These are phyloP conservation scores for Tinea semifulvella DNA, from an alignment of 2,888 invertebrate genomes.

Conservation along the genomic window DNA sequence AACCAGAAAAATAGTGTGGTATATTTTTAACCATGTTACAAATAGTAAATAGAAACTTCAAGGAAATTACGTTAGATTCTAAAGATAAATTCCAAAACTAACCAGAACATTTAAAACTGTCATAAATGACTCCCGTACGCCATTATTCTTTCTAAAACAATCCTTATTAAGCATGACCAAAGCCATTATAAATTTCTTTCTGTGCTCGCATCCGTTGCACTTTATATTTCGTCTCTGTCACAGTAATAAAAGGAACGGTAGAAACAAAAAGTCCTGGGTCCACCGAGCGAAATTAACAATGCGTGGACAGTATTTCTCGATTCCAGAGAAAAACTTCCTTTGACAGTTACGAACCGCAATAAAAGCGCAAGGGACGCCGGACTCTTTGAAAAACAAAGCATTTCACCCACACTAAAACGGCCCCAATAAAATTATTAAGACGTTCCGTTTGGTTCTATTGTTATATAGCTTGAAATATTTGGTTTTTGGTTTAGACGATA, in stretches of 20 bases:
- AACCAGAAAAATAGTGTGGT: slow-evolving; percentile 1
- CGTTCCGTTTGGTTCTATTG: slow-evolving; percentile 21
- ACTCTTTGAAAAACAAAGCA: slow-evolving; percentile 36
- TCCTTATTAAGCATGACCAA: slow-evolving; percentile 37
- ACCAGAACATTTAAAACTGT: slow-evolving; percentile 20
- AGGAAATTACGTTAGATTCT: background rate
- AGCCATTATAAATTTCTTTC: slow-evolving; percentile 28
- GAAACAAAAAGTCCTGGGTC: slow-evolving; percentile 31
- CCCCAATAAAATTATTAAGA: slow-evolving; percentile 43
- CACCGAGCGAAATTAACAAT: slow-evolving; percentile 35
- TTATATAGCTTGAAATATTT: background rate
- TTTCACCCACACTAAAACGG: slow-evolving; percentile 50
- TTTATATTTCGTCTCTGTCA: slow-evolving; percentile 11
- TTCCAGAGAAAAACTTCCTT: slow-evolving; percentile 34
- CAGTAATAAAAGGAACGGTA: slow-evolving; percentile 13
- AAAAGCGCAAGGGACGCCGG: slow-evolving; percentile 30
- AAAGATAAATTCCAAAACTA: slow-evolving; percentile 3
- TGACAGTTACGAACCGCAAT: slow-evolving; percentile 30
- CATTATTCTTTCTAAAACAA: slow-evolving; percentile 31
- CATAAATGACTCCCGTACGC: slow-evolving; percentile 26
- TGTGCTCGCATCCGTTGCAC: slow-evolving; percentile 12
- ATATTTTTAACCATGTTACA: too few species aligned
- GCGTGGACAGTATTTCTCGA: slow-evolving; percentile 30
- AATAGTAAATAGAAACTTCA: slow-evolving; percentile 2
- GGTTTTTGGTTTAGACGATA: background rate